These are phyloP conservation scores for Diarsia mendica DNA, from an alignment of 2,888 invertebrate species.

Conservation along the genomic window DNA sequence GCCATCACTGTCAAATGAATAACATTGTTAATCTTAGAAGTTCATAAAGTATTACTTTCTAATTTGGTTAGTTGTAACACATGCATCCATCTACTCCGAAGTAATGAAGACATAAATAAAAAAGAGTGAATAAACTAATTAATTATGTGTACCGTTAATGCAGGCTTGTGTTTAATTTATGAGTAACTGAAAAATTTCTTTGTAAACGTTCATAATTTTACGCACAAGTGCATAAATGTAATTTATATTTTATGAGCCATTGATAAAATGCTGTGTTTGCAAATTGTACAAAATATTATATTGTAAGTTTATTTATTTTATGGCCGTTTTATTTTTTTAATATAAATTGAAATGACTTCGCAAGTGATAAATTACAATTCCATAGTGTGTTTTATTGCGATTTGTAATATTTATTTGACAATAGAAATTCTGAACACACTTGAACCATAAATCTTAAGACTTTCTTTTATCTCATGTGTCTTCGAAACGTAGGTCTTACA, in stretches of 20 bases:
- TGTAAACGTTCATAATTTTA: not conserved
- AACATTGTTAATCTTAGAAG: not conserved
- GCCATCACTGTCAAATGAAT: not conserved
- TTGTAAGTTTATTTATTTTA: not conserved
- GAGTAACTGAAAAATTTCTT: not conserved
- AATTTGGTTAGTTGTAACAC: slow-evolving; percentile 19
- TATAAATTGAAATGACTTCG: slow-evolving; percentile 3
- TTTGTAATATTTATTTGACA: slow-evolving; percentile 27
- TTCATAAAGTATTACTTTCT: not conserved
- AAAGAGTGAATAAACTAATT: slow-evolving; percentile 23
- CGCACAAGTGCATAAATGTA: not conserved
- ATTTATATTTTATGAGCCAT: slow-evolving; percentile 11
- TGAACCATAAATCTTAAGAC: slow-evolving; percentile 23
- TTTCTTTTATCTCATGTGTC: slow-evolving; percentile 12
- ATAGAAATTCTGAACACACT: slow-evolving; percentile 17
- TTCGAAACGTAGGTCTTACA: not conserved
- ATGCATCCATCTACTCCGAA: slow-evolving; percentile 3
- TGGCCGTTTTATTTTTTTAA: not conserved
- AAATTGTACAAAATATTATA: not conserved
- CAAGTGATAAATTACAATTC: slow-evolving; percentile 16
- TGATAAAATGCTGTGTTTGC: not conserved
- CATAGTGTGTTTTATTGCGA: slow-evolving; percentile 9
- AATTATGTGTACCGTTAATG: slow-evolving; percentile 10
- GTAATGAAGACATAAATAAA: slow-evolving; percentile 25
- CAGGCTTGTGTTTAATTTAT: not conserved